Percentiles rank a stretch among this genome's conserved stretches.
Conservation (phyloP, 2,888 invertebrate genomes). For the Mythimna loreyi region DNA sequence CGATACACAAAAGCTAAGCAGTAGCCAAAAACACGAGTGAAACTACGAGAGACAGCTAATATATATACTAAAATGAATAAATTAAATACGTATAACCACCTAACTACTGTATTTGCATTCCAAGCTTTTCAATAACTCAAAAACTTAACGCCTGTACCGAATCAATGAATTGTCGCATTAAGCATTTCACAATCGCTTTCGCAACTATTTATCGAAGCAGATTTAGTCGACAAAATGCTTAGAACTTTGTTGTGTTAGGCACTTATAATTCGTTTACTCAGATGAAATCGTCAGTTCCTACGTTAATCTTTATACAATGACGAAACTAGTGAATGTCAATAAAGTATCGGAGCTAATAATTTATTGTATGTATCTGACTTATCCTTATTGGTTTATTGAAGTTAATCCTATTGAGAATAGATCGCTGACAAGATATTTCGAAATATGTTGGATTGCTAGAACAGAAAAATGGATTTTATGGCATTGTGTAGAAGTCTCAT, state of each 20-base stretch:
- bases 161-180: conserved; percentile 65
- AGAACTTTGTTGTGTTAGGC: conserved; percentile 36
- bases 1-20: too few relatives aligned
- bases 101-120: conserved; percentile 32
- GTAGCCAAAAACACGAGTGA: too few relatives aligned
- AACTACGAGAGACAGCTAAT: too few relatives aligned
- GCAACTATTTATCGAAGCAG: conserved; percentile 60
- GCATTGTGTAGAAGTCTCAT: conserved; percentile 35
- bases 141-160: conserved; percentile 48
- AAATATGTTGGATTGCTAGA: conserved; percentile 29
- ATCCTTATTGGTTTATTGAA: conserved; percentile 66
- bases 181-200: conserved; percentile 58
- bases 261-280: conserved; percentile 53
- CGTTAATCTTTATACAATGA: conserved; percentile 49
- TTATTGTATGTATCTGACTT: conserved; percentile 61
- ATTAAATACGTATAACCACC: conserved; percentile 9
- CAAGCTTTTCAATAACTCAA: conserved; percentile 40
- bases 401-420: conserved; percentile 59
- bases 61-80: too few relatives aligned
- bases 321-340: conserved; percentile 53
- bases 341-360: conserved; percentile 53
- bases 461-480: conserved; percentile 26
- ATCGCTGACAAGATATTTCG: conserved; percentile 58
- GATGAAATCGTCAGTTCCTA: conserved; percentile 57
- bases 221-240: conserved; percentile 62